A percentile compares a stretch with the other conserved stretches of the same genome.
phyloP scores from a whole-genome alignment of 2,113 vertebrate genomes.

The Aegotheles bennettii region DNA sequence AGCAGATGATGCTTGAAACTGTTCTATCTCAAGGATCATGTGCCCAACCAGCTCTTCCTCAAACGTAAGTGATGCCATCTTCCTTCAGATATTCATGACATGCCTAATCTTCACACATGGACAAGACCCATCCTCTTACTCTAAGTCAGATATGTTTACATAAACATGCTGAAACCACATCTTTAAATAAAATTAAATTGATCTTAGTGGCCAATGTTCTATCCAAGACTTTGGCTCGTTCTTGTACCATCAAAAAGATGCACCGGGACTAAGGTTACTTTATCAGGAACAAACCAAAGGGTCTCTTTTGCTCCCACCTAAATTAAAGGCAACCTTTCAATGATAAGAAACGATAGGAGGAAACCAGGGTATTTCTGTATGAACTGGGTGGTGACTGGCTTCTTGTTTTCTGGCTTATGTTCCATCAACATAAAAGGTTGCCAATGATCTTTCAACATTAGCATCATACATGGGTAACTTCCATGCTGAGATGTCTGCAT shows the following conservation, averaged over 20 bases:
- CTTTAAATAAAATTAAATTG: not conserved
- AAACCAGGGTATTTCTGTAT: not conserved
- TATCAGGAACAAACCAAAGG: not conserved
- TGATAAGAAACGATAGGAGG: not conserved
- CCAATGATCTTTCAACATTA: not conserved
- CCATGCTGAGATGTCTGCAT: not conserved
- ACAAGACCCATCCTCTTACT: not conserved
- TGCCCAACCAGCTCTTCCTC: not conserved
- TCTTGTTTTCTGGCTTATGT: not conserved
- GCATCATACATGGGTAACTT: not conserved
- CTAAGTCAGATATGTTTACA: not conserved
- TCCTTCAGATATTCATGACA: not conserved
- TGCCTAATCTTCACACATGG: not conserved
- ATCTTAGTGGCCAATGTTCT: not conserved
- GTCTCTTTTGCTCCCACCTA: not conserved
- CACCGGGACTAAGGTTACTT: not conserved
- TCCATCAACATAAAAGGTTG: not conserved
- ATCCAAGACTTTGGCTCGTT: not conserved
- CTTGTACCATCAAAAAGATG: not conserved
- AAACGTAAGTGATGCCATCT: not conserved
- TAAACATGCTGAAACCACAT: not conserved
- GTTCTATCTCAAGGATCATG: not conserved
- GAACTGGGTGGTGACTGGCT: not conserved
- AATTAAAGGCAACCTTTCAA: not conserved
- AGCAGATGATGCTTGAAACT: not conserved